phyloP scores from a whole-genome alignment of 2,888 invertebrate genomes.

The Archaeoteleia sp. region DNA sequence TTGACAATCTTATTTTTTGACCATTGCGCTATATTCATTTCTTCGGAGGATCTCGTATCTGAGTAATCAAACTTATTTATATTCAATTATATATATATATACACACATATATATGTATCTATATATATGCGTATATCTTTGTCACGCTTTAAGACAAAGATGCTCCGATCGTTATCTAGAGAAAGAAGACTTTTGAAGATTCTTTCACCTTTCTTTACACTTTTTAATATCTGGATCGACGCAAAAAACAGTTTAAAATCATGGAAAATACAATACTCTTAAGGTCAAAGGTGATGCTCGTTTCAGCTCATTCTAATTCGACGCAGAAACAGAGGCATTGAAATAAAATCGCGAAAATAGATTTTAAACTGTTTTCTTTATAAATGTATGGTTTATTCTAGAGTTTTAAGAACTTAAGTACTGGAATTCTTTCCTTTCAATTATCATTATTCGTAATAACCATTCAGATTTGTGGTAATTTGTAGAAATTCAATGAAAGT shows the following conservation, averaged over 20 bases:
- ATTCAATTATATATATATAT: not conserved
- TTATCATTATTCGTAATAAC: too few species aligned
- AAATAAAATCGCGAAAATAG: slow-evolving; percentile 21
- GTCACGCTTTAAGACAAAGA: slow-evolving; percentile 35
- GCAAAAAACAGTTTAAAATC: slow-evolving; percentile 39
- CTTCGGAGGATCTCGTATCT: slow-evolving; percentile 29
- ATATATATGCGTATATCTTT: slow-evolving; percentile 22
- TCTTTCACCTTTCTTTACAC: slow-evolving; percentile 31
- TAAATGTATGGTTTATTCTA: not conserved
- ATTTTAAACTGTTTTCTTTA: slow-evolving; percentile 6
- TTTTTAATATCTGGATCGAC: slow-evolving; percentile 33
- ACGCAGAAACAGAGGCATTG: slow-evolving; percentile 19
- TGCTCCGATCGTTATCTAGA: slow-evolving; percentile 34
- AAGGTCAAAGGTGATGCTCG: slow-evolving; percentile 37
- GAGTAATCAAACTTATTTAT: slow-evolving; percentile 37
- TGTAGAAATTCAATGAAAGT: too few species aligned
- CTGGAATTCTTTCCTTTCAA: too few species aligned
- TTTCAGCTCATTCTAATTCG: slow-evolving; percentile 31
- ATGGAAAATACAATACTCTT: slow-evolving; percentile 21
- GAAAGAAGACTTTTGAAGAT: slow-evolving; percentile 44
- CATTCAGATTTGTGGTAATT: too few species aligned
- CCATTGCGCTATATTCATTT: slow-evolving; percentile 34
- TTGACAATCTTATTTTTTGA: slow-evolving; percentile 36
- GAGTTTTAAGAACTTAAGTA: too few species aligned
- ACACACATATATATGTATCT: slow-evolving; percentile 19